phyloP scores from a whole-genome alignment of 2,888 invertebrate genomes.

The Sarcophaga rosellei region DNA sequence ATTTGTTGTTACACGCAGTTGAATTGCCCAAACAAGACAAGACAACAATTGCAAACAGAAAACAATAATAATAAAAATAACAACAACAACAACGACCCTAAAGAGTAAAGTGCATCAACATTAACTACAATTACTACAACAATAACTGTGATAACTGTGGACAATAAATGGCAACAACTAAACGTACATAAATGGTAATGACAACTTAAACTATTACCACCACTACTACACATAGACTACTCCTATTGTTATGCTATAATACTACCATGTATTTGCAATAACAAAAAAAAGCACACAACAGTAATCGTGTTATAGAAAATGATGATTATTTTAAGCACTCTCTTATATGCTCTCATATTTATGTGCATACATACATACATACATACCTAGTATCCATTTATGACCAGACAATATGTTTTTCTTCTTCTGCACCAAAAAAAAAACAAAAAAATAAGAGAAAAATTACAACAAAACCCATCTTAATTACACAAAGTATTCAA shows the following conservation, averaged over 20 bases:
- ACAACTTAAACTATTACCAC: conserved; percentile 28
- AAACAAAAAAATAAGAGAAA: neutral
- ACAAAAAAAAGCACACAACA: neutral
- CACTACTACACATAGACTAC: neutral
- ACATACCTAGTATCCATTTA: neutral
- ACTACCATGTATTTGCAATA: neutral
- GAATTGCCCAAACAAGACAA: conserved; percentile 37
- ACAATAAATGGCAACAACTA: conserved; percentile 7
- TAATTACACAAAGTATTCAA: neutral
- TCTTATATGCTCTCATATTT: neutral
- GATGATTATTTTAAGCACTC: neutral
- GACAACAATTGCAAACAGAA: conserved; percentile 12
- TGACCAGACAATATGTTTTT: conserved; percentile 17
- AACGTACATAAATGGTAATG: conserved; percentile 42
- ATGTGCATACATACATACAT: neutral
- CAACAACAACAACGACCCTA: neutral
- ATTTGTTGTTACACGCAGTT: conserved; percentile 20
- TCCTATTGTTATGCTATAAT: conserved; percentile 1
- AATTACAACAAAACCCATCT: neutral
- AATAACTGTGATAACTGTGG: neutral
- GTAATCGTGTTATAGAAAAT: neutral
- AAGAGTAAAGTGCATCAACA: neutral
- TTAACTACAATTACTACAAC: neutral
- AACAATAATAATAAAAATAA: conserved; percentile 8
- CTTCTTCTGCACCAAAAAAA: neutral